Conservation (phyloP, 2,797 vertebrate species). For the Acropternis orthonyx region DNA sequence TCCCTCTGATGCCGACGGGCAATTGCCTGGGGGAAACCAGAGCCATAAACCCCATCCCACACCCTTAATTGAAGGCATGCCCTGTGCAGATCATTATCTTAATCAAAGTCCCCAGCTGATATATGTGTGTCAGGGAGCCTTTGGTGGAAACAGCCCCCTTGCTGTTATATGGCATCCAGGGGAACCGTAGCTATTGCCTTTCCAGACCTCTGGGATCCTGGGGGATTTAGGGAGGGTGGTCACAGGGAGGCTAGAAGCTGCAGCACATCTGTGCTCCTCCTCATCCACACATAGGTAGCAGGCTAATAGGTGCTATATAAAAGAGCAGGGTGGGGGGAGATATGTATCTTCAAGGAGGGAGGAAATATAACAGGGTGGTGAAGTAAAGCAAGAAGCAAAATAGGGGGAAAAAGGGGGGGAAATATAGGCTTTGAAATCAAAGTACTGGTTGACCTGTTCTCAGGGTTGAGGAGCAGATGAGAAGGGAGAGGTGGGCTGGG, state of each 20-base stretch:
- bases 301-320: background rate
- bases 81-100: conserved; percentile 28
- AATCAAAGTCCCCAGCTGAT: conserved; percentile 66
- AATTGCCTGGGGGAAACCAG: background rate
- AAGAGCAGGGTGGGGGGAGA: background rate
- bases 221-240: background rate
- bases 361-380: background rate
- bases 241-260: background rate
- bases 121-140: conserved; percentile 21
- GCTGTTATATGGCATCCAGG: conserved; percentile 21
- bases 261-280: background rate
- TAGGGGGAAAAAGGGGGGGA: fast-evolving
- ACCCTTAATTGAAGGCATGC: background rate
- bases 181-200: background rate
- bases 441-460: background rate
- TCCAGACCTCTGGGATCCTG: background rate
- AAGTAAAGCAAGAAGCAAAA: background rate
- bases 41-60: conserved; percentile 42
- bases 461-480: fast-evolving
- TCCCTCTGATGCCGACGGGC: background rate
- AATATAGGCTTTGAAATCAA: background rate
- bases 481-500: background rate
- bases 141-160: conserved; percentile 33
- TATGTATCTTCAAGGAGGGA: conserved; percentile 40
- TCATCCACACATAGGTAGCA: background rate